Percentiles rank a stretch among this genome's conserved stretches.
Conservation (phyloP, 2,888 invertebrate species). For the Gryllus longicercus region DNA sequence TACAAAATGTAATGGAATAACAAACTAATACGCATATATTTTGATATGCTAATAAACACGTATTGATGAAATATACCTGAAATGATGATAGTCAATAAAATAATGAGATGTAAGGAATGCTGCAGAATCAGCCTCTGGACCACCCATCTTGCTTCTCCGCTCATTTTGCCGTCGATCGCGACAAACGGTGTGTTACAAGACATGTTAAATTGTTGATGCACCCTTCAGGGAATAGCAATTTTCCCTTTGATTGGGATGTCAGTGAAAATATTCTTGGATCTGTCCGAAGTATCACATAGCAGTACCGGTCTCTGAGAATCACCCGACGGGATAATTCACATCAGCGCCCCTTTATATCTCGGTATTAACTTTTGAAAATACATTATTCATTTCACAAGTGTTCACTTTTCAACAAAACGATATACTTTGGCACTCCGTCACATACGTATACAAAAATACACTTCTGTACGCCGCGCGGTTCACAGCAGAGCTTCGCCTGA, state of each 20-base stretch:
- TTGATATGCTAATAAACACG: no score
- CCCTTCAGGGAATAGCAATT: background rate
- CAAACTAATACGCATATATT: no score
- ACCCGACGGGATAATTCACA: background rate
- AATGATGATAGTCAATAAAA: background rate
- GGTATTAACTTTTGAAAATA: background rate
- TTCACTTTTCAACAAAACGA: background rate
- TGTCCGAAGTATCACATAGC: background rate
- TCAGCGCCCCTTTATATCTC: background rate
- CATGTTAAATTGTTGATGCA: background rate
- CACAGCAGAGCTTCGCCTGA: constrained; percentile 11
- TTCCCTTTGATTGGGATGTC: background rate
- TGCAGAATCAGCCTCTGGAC: background rate
- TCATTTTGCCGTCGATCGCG: background rate
- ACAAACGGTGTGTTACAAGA: background rate
- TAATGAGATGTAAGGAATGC: background rate
- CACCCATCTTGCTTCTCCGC: background rate
- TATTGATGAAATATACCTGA: background rate
- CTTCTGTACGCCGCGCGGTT: background rate
- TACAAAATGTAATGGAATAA: no score
- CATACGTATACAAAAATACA: background rate
- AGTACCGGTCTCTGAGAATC: background rate
- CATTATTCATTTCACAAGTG: constrained; percentile 3
- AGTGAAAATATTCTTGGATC: background rate
- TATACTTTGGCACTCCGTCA: background rate